Evolutionary conservation across 2,113 vertebrate genomes (phyloP), one percentile per base, ranked within the genome.

Genomic region (Gavialis gangeticus): DNA sequence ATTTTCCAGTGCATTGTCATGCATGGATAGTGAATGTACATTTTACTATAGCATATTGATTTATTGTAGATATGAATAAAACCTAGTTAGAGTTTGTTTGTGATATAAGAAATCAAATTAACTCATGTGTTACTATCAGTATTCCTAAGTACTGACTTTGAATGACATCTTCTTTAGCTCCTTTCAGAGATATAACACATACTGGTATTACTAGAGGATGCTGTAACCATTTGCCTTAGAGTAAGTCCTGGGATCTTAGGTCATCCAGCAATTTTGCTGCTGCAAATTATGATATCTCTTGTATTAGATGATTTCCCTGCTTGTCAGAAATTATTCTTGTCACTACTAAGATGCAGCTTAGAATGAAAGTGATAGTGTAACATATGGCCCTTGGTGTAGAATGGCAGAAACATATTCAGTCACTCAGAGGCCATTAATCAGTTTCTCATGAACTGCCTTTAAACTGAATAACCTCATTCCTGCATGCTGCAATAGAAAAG

Each of bases 361-460:
- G 95, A 97, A 95, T 96, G 95, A 92, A 95, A 96, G 97, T 87
- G 95, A 95, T 97, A 95, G 93, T 92, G 87, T 96, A 97, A 96
- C 97, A 98, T 98, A 97, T 98, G 97, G 97, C 93, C 90, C 84
- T 96, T 96, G 89, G 89, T 96, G 94, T 92, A 95, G 94, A 94
- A 97, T 94, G 91, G 96, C 93, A 96, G 93, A 94, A 90, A 94
- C 95, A 94, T 94, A 97, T 94, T 96, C 96, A 87, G 78, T 97
- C 95, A 86, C 97, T 97, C 97, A 95, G 93, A 95, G 95, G 95
- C 95, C 95, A 98, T 98, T 98, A 98, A 98, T 98, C 96, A 97
- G 93, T 46, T 92, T 83, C 93, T 97, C 93, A 94, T 95, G 88
- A 80, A 85, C 60, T 89, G 91, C 79, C 92, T 87, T 94, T 91